phyloP scores from a whole-genome alignment of 2,888 invertebrate species.

The Tridacna gigas region DNA sequence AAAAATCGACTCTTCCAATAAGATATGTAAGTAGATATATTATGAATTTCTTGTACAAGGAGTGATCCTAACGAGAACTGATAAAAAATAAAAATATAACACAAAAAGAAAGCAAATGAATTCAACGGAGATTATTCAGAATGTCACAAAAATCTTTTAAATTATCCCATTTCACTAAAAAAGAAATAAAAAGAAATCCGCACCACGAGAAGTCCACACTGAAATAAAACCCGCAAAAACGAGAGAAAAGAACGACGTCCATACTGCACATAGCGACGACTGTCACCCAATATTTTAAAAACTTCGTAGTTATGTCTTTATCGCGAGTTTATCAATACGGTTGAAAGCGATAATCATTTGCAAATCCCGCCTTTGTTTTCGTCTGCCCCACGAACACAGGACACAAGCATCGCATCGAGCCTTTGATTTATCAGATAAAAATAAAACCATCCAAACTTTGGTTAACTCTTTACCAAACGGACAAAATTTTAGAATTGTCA shows the following conservation, averaged over 20 bases:
- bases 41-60: too few relatives aligned
- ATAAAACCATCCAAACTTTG: constrained; percentile 8
- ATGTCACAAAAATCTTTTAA: neutral
- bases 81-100: neutral
- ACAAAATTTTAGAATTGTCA: too few relatives aligned
- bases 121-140: neutral
- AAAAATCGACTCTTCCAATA: too few relatives aligned
- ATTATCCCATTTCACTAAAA: neutral
- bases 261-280: neutral
- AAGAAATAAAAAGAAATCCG: neutral
- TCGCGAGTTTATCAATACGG: constrained; percentile 27
- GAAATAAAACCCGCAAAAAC: neutral
- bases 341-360: constrained; percentile 49
- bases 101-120: neutral
- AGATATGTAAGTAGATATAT: too few relatives aligned
- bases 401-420: constrained; percentile 7
- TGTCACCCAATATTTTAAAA: constrained; percentile 3
- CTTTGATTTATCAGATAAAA: constrained; percentile 26
- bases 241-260: neutral
- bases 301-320: constrained; percentile 20
- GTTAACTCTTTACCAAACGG: too few relatives aligned
- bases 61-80: too few relatives aligned
- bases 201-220: neutral
- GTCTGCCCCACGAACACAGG: constrained; percentile 21
- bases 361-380: constrained; percentile 62